Percentiles rank a stretch among this genome's conserved stretches.
Conservation (phyloP, 2,888 invertebrate genomes). For the Pristionchus exspectatus region DNA sequence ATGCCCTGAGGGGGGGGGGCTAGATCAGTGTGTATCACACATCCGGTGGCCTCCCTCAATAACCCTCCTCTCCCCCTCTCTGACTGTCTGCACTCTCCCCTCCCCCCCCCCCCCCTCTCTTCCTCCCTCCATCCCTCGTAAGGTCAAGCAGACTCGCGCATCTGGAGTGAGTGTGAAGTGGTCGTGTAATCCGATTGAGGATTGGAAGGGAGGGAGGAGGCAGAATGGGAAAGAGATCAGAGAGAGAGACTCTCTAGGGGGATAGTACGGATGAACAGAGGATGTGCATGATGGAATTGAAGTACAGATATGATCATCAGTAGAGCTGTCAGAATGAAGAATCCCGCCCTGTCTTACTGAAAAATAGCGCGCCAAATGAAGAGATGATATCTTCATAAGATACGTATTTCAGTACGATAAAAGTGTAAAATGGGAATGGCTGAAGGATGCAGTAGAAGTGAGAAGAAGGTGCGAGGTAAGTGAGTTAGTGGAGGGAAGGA, state of each 20-base stretch:
- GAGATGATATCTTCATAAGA: too few species aligned
- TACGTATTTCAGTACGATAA: too few species aligned
- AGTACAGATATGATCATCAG: background rate
- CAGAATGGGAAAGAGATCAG: background rate
- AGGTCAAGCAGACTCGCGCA: slow-evolving; percentile 26
- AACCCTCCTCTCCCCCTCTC: background rate
- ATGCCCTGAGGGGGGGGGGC: background rate
- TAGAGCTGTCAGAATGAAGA: too few species aligned
- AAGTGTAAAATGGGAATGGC: background rate
- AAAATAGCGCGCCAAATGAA: too few species aligned
- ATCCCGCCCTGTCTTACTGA: too few species aligned
- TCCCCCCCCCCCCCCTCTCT: background rate
- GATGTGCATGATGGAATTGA: slow-evolving; percentile 2
- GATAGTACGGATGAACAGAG: slow-evolving; percentile 15
- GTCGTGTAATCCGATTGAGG: slow-evolving; percentile 46
- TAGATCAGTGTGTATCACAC: background rate
- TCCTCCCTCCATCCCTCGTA: background rate
- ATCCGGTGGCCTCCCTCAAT: slow-evolving; percentile 35
- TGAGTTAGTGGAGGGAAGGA: slow-evolving; percentile 35
- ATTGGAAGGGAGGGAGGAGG: slow-evolving; percentile 1
- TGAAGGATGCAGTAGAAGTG: background rate
- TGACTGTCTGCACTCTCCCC: background rate
- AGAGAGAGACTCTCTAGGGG: background rate
- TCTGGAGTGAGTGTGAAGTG: slow-evolving; percentile 40
- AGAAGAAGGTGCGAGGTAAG: slow-evolving; percentile 24